Conservation (phyloP, 2,113 vertebrate genomes). For the Pterocles orientalis region DNA sequence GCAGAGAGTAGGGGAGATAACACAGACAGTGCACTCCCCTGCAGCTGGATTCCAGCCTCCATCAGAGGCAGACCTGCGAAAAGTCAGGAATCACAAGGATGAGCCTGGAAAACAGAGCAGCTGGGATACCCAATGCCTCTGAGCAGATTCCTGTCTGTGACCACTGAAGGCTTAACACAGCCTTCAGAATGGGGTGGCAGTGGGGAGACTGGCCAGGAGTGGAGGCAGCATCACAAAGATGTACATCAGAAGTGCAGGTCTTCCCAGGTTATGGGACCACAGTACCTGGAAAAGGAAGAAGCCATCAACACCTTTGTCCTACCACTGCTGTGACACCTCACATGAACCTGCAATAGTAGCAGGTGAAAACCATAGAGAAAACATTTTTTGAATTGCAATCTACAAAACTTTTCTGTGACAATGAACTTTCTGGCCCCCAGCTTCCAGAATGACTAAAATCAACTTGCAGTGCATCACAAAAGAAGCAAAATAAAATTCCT, state of each 20-base stretch:
- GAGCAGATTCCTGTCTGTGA: neutral
- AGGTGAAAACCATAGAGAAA: neutral
- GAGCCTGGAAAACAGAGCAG: neutral
- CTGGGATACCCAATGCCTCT: neutral
- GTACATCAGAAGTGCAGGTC: fast-evolving
- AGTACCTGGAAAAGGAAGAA: neutral
- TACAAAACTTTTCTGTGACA: neutral
- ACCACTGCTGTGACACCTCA: neutral
- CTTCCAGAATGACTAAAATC: neutral
- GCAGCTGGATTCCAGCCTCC: neutral
- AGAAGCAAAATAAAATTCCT: neutral
- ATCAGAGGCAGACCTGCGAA: neutral
- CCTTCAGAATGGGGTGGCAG: neutral
- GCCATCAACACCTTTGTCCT: neutral
- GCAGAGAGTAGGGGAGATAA: neutral
- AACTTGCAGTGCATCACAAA: neutral
- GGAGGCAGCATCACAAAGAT: neutral
- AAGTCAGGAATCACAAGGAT: neutral
- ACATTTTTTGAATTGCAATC: neutral
- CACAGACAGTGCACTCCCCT: neutral
- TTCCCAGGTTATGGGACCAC: neutral
- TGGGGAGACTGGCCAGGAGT: neutral
- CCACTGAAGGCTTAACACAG: neutral
- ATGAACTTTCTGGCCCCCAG: neutral
- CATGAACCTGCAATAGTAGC: neutral